Evolutionary conservation across 2,888 invertebrate species (phyloP), one percentile per base, ranked within the genome.

Genomic region (Heliconius aoede): DNA sequence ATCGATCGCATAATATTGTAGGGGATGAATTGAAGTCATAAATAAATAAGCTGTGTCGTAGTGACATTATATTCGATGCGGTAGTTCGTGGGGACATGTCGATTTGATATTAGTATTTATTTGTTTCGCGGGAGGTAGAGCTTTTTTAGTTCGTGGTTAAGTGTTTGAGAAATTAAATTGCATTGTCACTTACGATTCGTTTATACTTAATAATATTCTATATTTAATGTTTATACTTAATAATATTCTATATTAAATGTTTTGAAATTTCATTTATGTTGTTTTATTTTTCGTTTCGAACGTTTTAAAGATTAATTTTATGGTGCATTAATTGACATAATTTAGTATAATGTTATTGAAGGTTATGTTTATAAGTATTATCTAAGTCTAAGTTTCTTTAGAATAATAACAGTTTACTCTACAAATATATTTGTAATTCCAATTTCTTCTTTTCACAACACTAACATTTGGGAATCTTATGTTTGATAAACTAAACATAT

Each of bases 1-100:
- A 93, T 92, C 92, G 91, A 94, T 94, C 94, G 90, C 88, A 89
- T 88, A 90, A 91, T 90, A 91, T 90, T 90, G 88, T 88, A 86
- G 83, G 86, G 69, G 82, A 83, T 86, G 90, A 90, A 91, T 90
- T 89, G 90, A 88, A 87, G 91, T 91, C 92, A 91, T 93, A 93
- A 93, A 93, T 93, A 93, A 91, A 92, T 91, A 93, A 93, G 91
- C 90, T 85, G 88, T 91, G 89, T 92, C 90, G 91, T 90, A 90
- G 92, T 87, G 84, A 82, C 79, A 79, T 83, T 82, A 88, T 90
- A 88, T 89, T 88, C 87, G 87, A 87, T 86, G 85, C 83, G 89
- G 84, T 84, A 83, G 88, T 84, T 81, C 80, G 80, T 78, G 73
- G 77, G 79, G 80, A 80, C 80, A 84, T 86, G 84, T 84, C 82